A percentile compares a stretch with the other conserved stretches of the same genome.
These are phyloP conservation scores for Amblyraja radiata DNA, from an alignment of 2,797 vertebrate genomes.

Conservation along the genomic window DNA sequence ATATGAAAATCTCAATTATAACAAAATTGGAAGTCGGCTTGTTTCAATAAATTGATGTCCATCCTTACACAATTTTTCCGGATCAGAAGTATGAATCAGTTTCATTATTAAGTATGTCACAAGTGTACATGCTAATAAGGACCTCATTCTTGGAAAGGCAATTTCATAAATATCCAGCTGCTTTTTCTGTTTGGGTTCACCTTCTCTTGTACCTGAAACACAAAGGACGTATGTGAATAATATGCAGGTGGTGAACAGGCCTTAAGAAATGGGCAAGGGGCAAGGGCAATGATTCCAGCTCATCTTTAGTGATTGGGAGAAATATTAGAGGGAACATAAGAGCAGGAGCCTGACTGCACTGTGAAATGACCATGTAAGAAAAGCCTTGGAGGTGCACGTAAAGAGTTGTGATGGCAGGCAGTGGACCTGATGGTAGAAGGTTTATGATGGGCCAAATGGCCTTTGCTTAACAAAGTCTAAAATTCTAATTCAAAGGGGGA, in stretches of 20 bases:
- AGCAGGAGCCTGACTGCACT: too few relatives aligned
- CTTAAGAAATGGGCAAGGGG: neutral
- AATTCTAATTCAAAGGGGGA: neutral
- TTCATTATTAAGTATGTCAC: neutral
- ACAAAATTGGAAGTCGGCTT: too few relatives aligned
- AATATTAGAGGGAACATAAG: too few relatives aligned
- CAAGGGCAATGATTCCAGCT: too few relatives aligned
- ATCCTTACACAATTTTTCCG: neutral
- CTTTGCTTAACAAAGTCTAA: neutral
- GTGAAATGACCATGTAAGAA: too few relatives aligned
- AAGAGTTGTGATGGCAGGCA: too few relatives aligned
- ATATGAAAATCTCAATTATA: neutral
- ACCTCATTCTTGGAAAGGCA: neutral
- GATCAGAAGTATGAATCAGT: neutral
- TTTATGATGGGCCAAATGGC: too few relatives aligned
- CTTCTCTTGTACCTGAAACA: constrained; percentile 35
- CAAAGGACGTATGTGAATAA: neutral
- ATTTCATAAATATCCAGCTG: neutral
- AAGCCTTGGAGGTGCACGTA: too few relatives aligned
- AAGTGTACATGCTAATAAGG: neutral
- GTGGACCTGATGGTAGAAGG: too few relatives aligned
- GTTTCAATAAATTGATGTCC: neutral
- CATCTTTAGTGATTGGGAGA: too few relatives aligned
- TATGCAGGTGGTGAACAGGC: neutral
- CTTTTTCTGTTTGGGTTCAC: neutral